Conservation (phyloP, 2,888 invertebrate genomes). For the Orthosia incerta region DNA sequence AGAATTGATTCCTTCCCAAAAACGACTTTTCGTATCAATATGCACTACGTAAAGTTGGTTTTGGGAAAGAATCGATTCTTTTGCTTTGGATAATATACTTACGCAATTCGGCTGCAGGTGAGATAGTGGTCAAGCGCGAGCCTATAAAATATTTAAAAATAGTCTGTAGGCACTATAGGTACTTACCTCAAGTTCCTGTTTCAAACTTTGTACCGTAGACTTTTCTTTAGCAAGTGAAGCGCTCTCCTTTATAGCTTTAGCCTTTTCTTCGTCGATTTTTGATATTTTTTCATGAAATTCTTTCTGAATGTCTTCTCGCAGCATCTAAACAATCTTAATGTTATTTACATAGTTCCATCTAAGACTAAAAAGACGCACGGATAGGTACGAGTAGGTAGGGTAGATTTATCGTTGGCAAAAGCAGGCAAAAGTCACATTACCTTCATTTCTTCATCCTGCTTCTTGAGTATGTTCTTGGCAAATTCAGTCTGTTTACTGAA, state of each 20-base stretch:
- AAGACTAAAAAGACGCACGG: too few species aligned
- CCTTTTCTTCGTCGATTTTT: slow-evolving; percentile 84
- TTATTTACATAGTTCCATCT: too few species aligned
- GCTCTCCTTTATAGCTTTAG: slow-evolving; percentile 80
- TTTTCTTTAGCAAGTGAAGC: slow-evolving; percentile 83
- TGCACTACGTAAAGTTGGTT: too few species aligned
- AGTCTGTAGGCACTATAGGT: too few species aligned
- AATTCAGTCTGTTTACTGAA: slow-evolving; percentile 92
- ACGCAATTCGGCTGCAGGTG: too few species aligned
- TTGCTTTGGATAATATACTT: too few species aligned
- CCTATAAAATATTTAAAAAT: too few species aligned
- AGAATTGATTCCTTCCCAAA: too few species aligned
- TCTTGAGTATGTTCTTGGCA: slow-evolving; percentile 89
- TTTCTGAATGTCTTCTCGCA: slow-evolving; percentile 85
- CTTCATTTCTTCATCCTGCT: slow-evolving; percentile 92
- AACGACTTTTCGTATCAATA: too few species aligned
- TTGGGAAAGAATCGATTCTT: too few species aligned
- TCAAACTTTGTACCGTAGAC: slow-evolving; percentile 80
- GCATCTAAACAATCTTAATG: slow-evolving; percentile 70
- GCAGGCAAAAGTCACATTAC: slow-evolving; percentile 78
- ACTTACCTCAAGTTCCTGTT: slow-evolving; percentile 85
- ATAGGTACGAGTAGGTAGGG: too few species aligned
- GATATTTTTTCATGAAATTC: slow-evolving; percentile 84
- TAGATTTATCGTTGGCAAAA: not conserved
- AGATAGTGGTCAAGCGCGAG: too few species aligned